These are phyloP conservation scores for Drosophila tristis DNA, from an alignment of 1,140 invertebrate genomes.

Conservation along the genomic window DNA sequence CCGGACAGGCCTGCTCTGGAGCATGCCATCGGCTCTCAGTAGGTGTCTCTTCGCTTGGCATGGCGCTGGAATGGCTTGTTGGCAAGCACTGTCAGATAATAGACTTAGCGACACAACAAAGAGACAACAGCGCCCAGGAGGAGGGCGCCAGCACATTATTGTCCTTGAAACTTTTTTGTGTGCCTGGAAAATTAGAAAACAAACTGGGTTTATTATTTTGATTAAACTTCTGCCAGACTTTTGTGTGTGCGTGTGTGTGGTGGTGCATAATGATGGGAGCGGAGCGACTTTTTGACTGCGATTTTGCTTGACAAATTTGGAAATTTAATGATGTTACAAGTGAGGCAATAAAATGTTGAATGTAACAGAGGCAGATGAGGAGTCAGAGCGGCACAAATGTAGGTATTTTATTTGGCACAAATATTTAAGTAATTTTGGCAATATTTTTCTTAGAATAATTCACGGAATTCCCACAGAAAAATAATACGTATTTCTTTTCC, in stretches of 20 bases:
- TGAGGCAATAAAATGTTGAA: too few species aligned
- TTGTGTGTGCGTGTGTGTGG: constrained; percentile 20
- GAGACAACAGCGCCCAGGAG: background rate
- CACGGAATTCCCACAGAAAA: too few species aligned
- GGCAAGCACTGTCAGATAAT: constrained; percentile 40
- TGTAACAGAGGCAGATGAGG: too few species aligned
- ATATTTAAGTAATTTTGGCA: too few species aligned
- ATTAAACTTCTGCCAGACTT: constrained; percentile 54
- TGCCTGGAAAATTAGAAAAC: constrained; percentile 55
- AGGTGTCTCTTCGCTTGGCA: too few species aligned
- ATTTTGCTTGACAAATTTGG: constrained; percentile 19
- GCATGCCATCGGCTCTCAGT: too few species aligned
- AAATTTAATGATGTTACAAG: background rate
- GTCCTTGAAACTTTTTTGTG: constrained; percentile 54
- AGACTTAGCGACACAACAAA: constrained; percentile 45
- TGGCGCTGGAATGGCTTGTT: constrained; percentile 2
- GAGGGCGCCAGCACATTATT: background rate
- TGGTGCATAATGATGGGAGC: constrained; percentile 48
- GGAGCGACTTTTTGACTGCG: constrained; percentile 21
- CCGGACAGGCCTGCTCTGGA: too few species aligned
- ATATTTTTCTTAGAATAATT: too few species aligned
- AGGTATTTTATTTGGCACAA: too few species aligned
- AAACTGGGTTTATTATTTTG: constrained; percentile 62
- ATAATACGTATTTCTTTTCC: too few species aligned
- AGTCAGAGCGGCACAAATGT: too few species aligned